These are phyloP conservation scores for Dasyornis broadbenti DNA, from an alignment of 2,113 vertebrate species.

Conservation along the genomic window DNA sequence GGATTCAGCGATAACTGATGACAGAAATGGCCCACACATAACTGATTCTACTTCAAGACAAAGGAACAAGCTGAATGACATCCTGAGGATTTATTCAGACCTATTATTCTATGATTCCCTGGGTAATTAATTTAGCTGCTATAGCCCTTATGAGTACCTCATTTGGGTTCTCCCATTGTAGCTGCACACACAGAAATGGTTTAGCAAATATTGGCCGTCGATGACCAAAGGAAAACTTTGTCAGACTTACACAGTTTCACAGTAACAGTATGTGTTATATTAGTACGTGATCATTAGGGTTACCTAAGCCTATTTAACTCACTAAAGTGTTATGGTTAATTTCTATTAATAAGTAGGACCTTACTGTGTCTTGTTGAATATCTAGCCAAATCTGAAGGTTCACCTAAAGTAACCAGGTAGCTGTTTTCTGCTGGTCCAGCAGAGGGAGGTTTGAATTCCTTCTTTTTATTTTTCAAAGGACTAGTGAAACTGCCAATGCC, in stretches of 20 bases:
- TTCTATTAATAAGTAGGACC: not conserved
- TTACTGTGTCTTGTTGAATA: not conserved
- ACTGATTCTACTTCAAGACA: not conserved
- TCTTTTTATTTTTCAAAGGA: not conserved
- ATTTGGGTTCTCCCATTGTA: not conserved
- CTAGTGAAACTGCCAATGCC: not conserved
- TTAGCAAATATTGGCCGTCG: not conserved
- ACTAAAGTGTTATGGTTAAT: not conserved
- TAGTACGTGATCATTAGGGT: not conserved
- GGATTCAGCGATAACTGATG: not conserved
- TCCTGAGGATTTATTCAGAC: not conserved
- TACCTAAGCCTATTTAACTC: not conserved
- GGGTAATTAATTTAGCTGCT: not conserved
- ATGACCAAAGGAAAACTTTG: rapidly evolving
- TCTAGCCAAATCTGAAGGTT: not conserved
- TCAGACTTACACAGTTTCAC: not conserved
- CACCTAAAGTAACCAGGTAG: not conserved
- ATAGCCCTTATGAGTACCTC: not conserved
- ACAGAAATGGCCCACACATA: rapidly evolving
- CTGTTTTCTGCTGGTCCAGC: not conserved
- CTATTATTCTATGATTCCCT: not conserved
- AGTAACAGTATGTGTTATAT: not conserved
- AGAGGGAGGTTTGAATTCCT: not conserved
- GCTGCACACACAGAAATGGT: not conserved
- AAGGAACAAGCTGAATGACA: not conserved